Evolutionary conservation across 2,797 vertebrate genomes (phyloP), one percentile per base, ranked within the genome.

Genomic region (Brotula barbata): DNA sequence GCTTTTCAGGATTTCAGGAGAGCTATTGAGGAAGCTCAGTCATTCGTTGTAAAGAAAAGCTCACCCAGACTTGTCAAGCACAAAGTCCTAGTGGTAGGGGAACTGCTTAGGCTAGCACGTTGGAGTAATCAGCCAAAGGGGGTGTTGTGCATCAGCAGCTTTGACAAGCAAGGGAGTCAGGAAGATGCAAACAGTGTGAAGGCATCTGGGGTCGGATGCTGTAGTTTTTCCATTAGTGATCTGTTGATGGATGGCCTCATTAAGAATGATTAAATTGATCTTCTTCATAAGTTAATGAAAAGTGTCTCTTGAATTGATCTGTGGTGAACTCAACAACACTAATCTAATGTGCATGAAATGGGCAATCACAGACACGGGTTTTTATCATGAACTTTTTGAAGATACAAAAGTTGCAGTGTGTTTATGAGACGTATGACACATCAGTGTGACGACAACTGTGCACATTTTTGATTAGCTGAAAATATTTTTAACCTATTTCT

Each of bases 161-260:
- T 44, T 37, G 68, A 73, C 54, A 42, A 70, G 64, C 48, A 4
- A 3, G 19, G 23, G 43, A 67, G 64, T 40, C 50, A 2, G 56
- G 40, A 12, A 64, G 75, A 80, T 43, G 47, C 28, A 34, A 44
- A 76, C 43, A 31, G 59, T 47, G 65, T 62, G 56, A 78, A 64
- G 48, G 57, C 39, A 50, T 2, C 0, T 55, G 20, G 21, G 61
- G 63, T 68, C 37, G 9, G 52, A 41, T 25, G 55, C 72, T 73
- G 37, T 66, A 69, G 86, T 80, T 75, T 53, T 80, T 75, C 64
- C 31, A 76, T 73, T 68, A 77, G 72, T 31, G 59, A 84, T 79
- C 43, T 12, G 49, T 39, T 86, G 86, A 89, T 81, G 73, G 78
- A 89, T 82, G 17, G 64, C 55, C 82, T 81, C 77, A 82, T 88